Percentiles rank a stretch among this genome's conserved stretches.
Conservation (phyloP, 1,140 invertebrate genomes). For the Muscidifurax raptorellus region DNA sequence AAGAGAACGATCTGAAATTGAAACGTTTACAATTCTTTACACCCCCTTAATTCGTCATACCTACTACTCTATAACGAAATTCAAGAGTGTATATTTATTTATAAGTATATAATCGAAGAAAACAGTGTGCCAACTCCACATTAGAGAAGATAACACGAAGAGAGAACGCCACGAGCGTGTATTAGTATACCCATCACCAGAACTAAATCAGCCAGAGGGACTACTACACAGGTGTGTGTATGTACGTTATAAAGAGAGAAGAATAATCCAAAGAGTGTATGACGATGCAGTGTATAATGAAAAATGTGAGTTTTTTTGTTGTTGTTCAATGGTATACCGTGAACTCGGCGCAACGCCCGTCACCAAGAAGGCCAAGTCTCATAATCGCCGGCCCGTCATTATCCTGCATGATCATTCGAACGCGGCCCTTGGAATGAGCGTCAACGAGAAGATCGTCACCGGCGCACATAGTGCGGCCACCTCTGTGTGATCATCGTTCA, state of each 20-base stretch:
- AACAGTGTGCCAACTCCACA: not conserved
- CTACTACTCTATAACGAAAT: not conserved
- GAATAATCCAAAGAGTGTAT: no score
- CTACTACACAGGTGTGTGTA: no score
- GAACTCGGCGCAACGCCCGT: not conserved
- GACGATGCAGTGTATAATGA: no score
- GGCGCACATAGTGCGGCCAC: not conserved
- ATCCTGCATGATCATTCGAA: slow-evolving; percentile 1
- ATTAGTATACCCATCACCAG: no score
- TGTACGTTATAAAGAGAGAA: no score
- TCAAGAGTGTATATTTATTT: not conserved
- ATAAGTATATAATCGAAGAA: no score
- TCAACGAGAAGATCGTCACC: not conserved
- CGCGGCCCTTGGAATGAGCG: not conserved
- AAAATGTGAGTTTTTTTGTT: no score
- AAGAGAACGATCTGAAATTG: not conserved
- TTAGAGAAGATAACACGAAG: no score
- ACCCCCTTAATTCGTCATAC: not conserved
- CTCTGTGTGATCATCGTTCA: not conserved
- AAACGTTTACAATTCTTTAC: not conserved
- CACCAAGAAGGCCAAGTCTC: not conserved
- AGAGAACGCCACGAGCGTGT: no score
- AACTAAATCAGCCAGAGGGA: no score
- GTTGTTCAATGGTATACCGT: not conserved
- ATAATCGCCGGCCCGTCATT: not conserved